Base-by-base conservation (phyloP, 2,888 invertebrate species). In the Acanthosoma haemorrhoidale region DNA sequence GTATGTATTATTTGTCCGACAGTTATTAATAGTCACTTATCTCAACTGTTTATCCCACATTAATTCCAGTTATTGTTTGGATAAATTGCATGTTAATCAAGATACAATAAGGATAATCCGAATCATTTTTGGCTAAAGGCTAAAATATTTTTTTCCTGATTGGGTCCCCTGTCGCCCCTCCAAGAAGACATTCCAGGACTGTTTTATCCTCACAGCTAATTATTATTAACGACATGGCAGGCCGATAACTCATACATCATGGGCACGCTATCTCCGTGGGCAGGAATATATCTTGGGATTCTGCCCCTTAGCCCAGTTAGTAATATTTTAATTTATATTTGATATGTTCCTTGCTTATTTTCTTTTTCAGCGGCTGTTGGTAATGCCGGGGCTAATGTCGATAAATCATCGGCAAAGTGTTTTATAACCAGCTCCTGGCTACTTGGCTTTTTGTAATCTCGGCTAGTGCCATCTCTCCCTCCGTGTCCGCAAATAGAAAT, bases 301-400 rank as follows among this genome's bases (percentile, higher is more conserved):
- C 64, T 39, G 39, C 39, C 39, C 64, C 25, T n/a, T n/a, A n/a
- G 6, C 21, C 16, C 2, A n/a, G 15, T 16, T 18, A 39, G 21
- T 64, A 41, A 64, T 64, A 64, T 29, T 64, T 38, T 64, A 64
- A 64, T 64, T 64, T 64, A 64, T 64, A 63, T 63, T 21, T 64
- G 8, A 9, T n/a, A 13, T 15, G 9, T 32, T 36, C 13, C 18
- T 34, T 38, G 1, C n/a, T 4, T 31, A 1, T 29, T 38, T 64
- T 64, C 41, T 64, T 41, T 41, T 64, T 29, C 9, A 1, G 39
- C 15, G 15, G 15, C 25, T 31, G 5, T 29, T 64, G 38, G 41
- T 64, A 64, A 64, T 41, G 29, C 13, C 9, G n/a, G 1, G n/a
- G 29, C 15, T 41, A 64, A 64, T 64, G 41, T 21, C 39, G 3